Conservation (phyloP, 2,797 vertebrate genomes). For the Varecia variegata region DNA sequence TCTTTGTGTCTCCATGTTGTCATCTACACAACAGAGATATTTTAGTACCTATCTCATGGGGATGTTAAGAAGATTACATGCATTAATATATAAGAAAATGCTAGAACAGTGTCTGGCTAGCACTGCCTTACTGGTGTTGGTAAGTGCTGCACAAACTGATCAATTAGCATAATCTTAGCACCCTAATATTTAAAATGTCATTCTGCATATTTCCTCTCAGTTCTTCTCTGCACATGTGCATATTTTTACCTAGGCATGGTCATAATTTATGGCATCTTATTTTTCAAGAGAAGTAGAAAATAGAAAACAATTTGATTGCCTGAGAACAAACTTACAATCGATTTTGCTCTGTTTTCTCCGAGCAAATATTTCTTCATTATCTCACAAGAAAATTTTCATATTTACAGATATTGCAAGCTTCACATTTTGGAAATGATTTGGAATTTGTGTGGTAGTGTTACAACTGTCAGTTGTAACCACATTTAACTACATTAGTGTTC, state of each 20-base stretch:
- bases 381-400: conserved; percentile 11
- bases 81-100: neutral
- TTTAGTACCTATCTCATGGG: neutral
- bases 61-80: neutral
- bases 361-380: conserved; percentile 19
- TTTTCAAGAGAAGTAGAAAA: conserved; percentile 15
- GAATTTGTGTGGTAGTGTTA: neutral
- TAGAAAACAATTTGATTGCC: neutral
- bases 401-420: neutral
- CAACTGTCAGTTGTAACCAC: neutral
- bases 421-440: neutral
- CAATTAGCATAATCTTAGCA: neutral
- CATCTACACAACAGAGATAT: neutral
- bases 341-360: conserved; percentile 13
- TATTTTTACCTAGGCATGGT: neutral
- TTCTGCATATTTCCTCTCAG: neutral
- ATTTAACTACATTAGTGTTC: neutral
- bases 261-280: neutral
- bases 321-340: neutral
- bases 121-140: neutral
- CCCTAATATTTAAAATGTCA: neutral
- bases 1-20: neutral
- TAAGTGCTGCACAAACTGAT: neutral
- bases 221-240: neutral
- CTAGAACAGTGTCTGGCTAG: neutral